Base-by-base conservation (phyloP, 2,113 vertebrate genomes). In the Oostethus manadensis region DNA sequence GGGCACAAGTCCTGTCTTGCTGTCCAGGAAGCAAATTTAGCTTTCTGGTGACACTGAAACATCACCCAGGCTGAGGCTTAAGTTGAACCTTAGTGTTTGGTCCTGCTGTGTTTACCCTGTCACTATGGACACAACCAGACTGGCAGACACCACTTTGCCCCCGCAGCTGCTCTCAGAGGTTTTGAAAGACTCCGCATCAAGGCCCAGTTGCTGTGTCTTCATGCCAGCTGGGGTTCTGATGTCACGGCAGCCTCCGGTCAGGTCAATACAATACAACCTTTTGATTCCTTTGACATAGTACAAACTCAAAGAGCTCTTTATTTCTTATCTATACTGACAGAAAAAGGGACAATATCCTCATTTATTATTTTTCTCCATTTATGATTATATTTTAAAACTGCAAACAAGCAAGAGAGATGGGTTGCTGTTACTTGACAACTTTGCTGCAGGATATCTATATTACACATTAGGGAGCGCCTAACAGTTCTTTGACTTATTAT, bases 151-250 rank as follows among this genome's bases (percentile, higher is more conserved):
- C 83, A 74, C 68, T 74, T 74, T 74, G 48, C 87, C 69, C 89
- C 87, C 38, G 13, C 92, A 93, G 92, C 90, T 94, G 93, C 86
- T 92, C 83, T 77, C 62, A 44, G 81, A 82, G 86, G 78, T 83
- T 88, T 82, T 77, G 77, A 67, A 86, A 88, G 89, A 90, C 92
- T 91, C 81, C 84, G 84, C 89, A 88, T 91, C 88, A 85, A 91
- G 84, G 86, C 80, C 87, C 92, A 92, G 90, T 89, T 93, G 92
- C 90, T 91, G 68, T 76, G 64, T 82, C 89, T 81, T 79, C 80
- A 89, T 88, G 73, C 77, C 86, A 88, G 78, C 20, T 62, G 64
- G 61, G 66, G 70, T 79, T 88, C 82, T 33, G 29, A 33, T 33
- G 29, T 33, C 29, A 33, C 29, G 4, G 40, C 48, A 51, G 58